Conservation (phyloP, 2,113 vertebrate genomes). For the Pedionomus torquatus region DNA sequence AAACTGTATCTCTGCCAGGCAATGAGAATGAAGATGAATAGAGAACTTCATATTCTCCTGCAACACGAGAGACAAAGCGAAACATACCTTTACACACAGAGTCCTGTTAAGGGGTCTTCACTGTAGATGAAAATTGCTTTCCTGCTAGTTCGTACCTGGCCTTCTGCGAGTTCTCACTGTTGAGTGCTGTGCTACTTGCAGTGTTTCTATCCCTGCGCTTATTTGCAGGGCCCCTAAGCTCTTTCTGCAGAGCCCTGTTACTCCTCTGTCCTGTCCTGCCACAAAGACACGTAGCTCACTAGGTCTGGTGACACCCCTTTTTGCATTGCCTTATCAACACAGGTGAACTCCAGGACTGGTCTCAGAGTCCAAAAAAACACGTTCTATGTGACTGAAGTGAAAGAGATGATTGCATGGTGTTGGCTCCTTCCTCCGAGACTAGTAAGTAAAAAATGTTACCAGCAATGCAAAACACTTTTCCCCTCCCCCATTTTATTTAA, state of each 20-base stretch:
- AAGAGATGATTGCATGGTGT: accelerated
- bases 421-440: accelerated
- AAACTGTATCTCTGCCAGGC: background rate
- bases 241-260: background rate
- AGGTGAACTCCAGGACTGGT: constrained; percentile 63
- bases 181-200: background rate
- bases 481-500: background rate
- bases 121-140: background rate
- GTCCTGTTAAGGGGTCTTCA: background rate
- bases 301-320: background rate
- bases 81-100: background rate
- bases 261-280: background rate
- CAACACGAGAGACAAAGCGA: background rate
- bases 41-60: background rate
- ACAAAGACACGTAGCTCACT: background rate
- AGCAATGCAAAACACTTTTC: background rate
- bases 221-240: background rate
- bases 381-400: constrained; percentile 17
- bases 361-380: background rate
- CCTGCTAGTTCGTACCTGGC: background rate
- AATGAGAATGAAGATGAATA: background rate
- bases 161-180: background rate
- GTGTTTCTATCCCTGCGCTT: background rate
- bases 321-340: background rate
- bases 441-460: constrained; percentile 39